Percentiles rank a stretch among this genome's conserved stretches.
phyloP scores from a whole-genome alignment of 2,797 vertebrate species.

The Glyptemys insculpta region DNA sequence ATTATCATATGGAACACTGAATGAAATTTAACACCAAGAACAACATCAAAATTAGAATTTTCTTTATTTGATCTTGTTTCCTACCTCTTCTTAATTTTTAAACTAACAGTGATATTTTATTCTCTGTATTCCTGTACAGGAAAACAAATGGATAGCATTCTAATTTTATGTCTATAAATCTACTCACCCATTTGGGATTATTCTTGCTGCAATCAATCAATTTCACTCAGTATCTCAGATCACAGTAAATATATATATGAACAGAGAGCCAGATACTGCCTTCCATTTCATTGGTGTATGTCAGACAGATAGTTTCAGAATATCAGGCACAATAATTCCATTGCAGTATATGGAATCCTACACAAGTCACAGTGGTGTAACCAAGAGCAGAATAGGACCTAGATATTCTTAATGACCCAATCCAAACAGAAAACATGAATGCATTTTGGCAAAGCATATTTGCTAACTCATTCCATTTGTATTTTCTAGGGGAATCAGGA shows the following conservation, averaged over 20 bases:
- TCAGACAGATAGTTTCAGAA: not conserved
- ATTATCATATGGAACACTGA: not conserved
- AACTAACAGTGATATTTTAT: not conserved
- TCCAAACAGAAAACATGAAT: not conserved
- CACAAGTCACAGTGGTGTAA: not conserved
- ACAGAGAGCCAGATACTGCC: not conserved
- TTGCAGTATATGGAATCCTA: not conserved
- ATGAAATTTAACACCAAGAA: not conserved
- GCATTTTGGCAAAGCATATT: not conserved
- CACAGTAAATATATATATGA: not conserved
- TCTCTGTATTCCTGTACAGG: not conserved
- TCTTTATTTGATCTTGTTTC: not conserved
- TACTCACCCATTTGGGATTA: not conserved
- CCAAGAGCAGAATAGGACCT: not conserved
- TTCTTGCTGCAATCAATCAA: not conserved
- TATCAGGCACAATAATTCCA: not conserved
- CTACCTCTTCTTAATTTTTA: not conserved
- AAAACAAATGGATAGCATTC: not conserved
- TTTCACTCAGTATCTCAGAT: slow-evolving; percentile 26
- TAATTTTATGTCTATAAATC: not conserved
- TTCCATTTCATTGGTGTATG: not conserved
- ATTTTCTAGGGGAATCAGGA: not conserved
- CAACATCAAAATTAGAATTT: not conserved
- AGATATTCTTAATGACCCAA: not conserved
- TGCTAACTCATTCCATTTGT: not conserved